phyloP scores from a whole-genome alignment of 2,113 vertebrate genomes.

The Nyctibius bracteatus region DNA sequence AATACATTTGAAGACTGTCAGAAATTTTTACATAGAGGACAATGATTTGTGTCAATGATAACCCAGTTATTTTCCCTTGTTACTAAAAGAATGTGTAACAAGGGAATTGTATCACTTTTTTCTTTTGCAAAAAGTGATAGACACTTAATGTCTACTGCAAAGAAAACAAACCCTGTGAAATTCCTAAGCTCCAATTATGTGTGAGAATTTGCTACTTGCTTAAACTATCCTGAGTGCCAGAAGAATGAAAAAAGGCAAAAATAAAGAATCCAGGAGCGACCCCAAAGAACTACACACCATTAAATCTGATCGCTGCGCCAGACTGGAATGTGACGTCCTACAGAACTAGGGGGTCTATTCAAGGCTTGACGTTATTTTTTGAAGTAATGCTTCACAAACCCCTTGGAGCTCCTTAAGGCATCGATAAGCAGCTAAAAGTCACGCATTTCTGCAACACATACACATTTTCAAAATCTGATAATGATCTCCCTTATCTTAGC shows the following conservation, averaged over 20 bases:
- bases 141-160: neutral
- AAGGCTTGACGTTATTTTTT: neutral
- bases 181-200: neutral
- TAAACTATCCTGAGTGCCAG: neutral
- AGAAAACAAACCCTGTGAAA: neutral
- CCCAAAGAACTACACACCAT: neutral
- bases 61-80: neutral
- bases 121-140: neutral
- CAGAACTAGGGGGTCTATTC: neutral
- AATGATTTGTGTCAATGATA: accelerated
- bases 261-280: neutral
- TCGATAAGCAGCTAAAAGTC: neutral
- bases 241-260: neutral
- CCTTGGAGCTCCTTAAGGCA: neutral
- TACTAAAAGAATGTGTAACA: no score
- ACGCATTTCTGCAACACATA: neutral
- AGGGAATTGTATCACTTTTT: no score
- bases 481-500: neutral
- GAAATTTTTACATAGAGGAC: neutral
- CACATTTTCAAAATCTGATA: neutral
- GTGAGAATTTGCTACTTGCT: neutral
- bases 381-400: neutral
- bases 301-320: neutral
- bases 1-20: neutral
- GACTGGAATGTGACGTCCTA: neutral